Base-by-base conservation (phyloP, 1,140 invertebrate genomes). In the Aphis gossypii region DNA sequence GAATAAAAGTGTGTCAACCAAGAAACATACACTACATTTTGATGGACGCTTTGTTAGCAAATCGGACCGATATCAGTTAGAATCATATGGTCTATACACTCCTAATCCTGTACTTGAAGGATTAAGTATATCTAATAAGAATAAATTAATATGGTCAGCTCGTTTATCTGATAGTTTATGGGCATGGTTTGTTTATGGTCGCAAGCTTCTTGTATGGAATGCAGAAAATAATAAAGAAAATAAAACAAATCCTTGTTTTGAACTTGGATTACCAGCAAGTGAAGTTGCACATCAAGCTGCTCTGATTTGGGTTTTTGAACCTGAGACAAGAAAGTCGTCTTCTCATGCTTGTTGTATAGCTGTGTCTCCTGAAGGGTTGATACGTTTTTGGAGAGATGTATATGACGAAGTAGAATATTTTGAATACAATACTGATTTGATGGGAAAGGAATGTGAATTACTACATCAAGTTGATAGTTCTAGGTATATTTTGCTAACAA, bases 321-420 rank as follows among this genome's bases (percentile, higher is more conserved):
- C 96, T 20, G 95, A 96, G 94, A 96, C 97, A 25, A 96, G 96
- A 94, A 93, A 56, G 23, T 93, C 82, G 0, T 25, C 30, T 2
- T 56, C 92, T 41, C 92, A 86, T 56, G 92, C 92, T 54, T 93
- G 91, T 30, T 99, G 98, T 95, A 97, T 99, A 94, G 98, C 98
- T 76, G 98, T 99, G 0, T 99, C 98, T 23, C 98, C 98, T 48
- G 98, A 99, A 95, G 99, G 98, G 30, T 96, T 97, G 56, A 97
- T 98, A 9, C 96, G 98, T n/a, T 99, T 98, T 95, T 99, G 99
- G 99, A 96, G 97, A 0, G 98, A 97, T 51, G 97, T 99, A 56
- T 97, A 97, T 1, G 98, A 99, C 94, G 98, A 99, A 95, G 97
- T 97, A 9, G 97, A 97, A 14, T 98, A 97, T 38, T 96, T 97